Base-by-base conservation (phyloP, 53 echinoderm and acorn worm genomes). In the Stichopus horrens region DNA sequence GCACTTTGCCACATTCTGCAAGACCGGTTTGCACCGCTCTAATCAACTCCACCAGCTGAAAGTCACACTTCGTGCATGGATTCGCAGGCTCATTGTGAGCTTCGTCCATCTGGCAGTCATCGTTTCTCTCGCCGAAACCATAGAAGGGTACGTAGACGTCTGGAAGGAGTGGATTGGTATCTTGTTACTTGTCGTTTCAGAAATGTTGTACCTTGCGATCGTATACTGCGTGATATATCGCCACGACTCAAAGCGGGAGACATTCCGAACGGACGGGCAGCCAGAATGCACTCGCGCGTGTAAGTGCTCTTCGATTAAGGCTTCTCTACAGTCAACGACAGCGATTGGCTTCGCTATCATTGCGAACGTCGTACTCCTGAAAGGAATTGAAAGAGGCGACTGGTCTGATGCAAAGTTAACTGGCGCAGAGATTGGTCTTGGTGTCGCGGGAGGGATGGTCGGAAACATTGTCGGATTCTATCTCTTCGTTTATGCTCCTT, bases 1-100 rank as follows among this genome's bases (percentile, higher is more conserved):
- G 53, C 77, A 83, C 14, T 93, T 93, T 73, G 93, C 88, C 9
- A 88, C 93, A 10, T 93, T 88, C 21, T 93, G 93, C 23, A 90
- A 90, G 73, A 90, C 77, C 4, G 93, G 93, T 1, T 23, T 52
- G 53, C 85, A 84, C 21, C 66, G 65, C 5, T 84, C 23, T 13
- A 84, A 65, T 52, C 85, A 84, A 65, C 66, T 84, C 3, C 20
- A 21, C 13, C 85, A 84, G 57, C 20, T 84, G 4, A 84, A 67
- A 65, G 85, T 65, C 2, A 56, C 60, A 6, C 66, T 84, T 9
- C 85, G 23, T 21, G 85, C 85, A 14, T 65, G 52, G 66, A 7
- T 84, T 6, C 57, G 85, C 18, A 59, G 57, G 68, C 9, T 84
- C 52, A 23, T 84, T 4, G n/a, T 51, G 37, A 65, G 23, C 7